Base-by-base conservation (phyloP, 2,888 invertebrate genomes). In the Napeogenes sylphis region DNA sequence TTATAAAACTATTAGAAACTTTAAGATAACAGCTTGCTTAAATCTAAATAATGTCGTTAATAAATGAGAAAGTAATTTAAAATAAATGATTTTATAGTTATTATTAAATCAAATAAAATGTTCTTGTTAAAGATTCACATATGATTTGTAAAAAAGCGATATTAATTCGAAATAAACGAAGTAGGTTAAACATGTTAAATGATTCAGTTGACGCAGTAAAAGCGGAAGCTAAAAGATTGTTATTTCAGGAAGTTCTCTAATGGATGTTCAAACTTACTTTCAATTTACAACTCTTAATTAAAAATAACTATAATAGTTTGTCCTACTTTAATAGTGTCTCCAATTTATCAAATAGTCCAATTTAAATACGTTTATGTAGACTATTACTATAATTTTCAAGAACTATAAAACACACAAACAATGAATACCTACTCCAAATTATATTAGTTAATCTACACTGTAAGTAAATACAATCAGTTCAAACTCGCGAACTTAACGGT, bases 201-300 rank as follows among this genome's bases (percentile, higher is more conserved):
- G 55, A 57, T 64, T 56, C 59, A 64, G 60, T 75, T 72, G 67
- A 66, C 69, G 61, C 65, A 63, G 62, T 61, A 35, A 38, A 59
- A 51, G 56, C 30, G 57, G 45, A 46, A 46, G 60, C 54, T 54
- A 42, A 57, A 64, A 65, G 66, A 70, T 67, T 70, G 69, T 71
- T 68, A 71, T 63, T 75, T 69, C 75, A 73, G 75, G 74, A 80
- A 81, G 75, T 72, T 75, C 71, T 61, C 74, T 81, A 82, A 82
- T 83, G 81, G 77, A 77, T 73, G 71, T 73, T 74, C 76, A 69
- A 68, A 67, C 69, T 66, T 66, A 66, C 61, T 45, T 58, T 42
- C 42, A 42, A 38, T 53, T 59, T 51, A 38, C 32, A 38, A 45
- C 59, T 59, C 54, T 54, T 59, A 59, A 42, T 42, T 42, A 42